Conservation (phyloP, 1,140 invertebrate genomes). For the Calephelis virginiensis region DNA sequence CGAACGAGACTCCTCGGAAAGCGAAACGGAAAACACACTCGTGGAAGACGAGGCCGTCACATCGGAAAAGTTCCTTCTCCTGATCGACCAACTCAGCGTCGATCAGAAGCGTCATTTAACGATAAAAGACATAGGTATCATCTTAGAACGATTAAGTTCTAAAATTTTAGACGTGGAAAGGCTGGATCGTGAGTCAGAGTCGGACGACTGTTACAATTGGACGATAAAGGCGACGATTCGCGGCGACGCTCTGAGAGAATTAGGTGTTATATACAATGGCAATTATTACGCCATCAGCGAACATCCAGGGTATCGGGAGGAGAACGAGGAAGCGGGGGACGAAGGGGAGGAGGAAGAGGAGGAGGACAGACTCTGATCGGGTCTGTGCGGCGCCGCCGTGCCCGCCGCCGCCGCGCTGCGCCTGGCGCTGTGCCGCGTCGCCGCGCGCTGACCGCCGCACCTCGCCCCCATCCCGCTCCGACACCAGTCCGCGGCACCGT, state of each 20-base stretch:
- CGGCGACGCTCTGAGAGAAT: conserved; percentile 91
- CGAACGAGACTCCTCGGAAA: conserved; percentile 92
- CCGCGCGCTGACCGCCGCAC: conserved; percentile 59
- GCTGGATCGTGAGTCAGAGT: conserved; percentile 92
- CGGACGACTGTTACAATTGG: conserved; percentile 96
- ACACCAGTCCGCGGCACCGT: conserved; percentile 33
- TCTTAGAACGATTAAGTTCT: conserved; percentile 92
- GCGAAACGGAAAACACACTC: conserved; percentile 94
- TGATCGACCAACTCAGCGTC: conserved; percentile 94
- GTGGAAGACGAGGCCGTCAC: conserved; percentile 93
- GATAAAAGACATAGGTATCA: conserved; percentile 97
- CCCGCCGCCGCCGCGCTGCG: conserved; percentile 73
- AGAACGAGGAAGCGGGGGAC: conserved; percentile 89
- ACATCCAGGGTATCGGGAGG: conserved; percentile 94
- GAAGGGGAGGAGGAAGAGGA: conserved; percentile 89
- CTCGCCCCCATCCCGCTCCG: conserved; percentile 24
- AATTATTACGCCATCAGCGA: conserved; percentile 97
- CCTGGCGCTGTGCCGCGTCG: conserved; percentile 64
- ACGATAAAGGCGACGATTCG: conserved; percentile 95
- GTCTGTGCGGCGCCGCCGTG: conserved; percentile 71
- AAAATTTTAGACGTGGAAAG: conserved; percentile 96
- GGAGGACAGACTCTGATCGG: conserved; percentile 87
- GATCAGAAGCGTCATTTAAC: conserved; percentile 94
- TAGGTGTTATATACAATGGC: conserved; percentile 96
- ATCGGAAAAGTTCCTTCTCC: conserved; percentile 93